Base-by-base conservation (phyloP, 2,888 invertebrate genomes). In the Anthophora plumipes region DNA sequence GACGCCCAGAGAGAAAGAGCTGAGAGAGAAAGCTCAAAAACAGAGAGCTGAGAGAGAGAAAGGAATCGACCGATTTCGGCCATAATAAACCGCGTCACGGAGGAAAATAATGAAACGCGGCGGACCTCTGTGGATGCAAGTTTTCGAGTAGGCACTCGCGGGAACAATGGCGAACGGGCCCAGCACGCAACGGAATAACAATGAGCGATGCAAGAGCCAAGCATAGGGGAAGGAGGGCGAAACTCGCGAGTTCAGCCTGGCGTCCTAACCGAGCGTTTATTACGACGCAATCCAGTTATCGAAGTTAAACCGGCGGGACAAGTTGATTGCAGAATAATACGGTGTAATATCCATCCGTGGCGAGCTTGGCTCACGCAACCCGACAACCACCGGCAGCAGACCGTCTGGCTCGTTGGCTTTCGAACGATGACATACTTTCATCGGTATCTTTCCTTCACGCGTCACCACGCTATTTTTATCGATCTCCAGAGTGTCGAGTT, bases 371-470 rank as follows among this genome's bases (percentile, higher is more conserved):
- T 84, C 84, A 76, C 84, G 86, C 84, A 86, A 66, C 55, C 11
- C 43, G 43, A 43, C 43, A 9, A 84, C 82, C 63, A 63, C 73
- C 68, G 73, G 57, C 80, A 61, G 57, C 80, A 61, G 73, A 73
- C 72, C 71, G 80, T 72, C 75, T 72, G 54, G 69, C 67, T 66
- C 74, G 81, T 75, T 73, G n/a, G 74, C 86, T 86, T 86, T 84
- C 82, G 66, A 79, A 71, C 63, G 74, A 83, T 74, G 74, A 77
- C 84, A 84, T 66, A 86, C 84, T 86, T 86, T 85, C 76, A 50
- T 71, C 68, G 68, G 81, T 69, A 75, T 77, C 73, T 71, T 75
- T 75, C 76, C 61, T 66, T 68, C 64, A 68, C 57, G 64, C 68
- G 81, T 81, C 79, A 78, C 69, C 66, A 17, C 43, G 73, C 74